Base-by-base conservation (phyloP, 2,113 vertebrate species). In the Thamnaconus septentrionalis region DNA sequence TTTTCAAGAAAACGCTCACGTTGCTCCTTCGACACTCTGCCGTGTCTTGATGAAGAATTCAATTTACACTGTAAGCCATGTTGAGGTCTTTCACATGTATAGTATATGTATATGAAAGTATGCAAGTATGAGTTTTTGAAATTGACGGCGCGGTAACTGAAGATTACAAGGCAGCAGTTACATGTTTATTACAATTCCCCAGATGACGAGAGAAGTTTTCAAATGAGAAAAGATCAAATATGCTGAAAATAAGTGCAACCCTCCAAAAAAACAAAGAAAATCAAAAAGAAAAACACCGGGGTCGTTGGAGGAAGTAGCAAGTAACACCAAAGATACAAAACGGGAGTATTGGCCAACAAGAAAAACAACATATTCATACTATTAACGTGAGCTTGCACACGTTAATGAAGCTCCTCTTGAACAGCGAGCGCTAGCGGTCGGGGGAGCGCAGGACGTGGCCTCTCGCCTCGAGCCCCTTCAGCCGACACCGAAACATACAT, bases 111-210 rank as follows among this genome's bases (percentile, higher is more conserved):
- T 31, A 31, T 31, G 18, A 31, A 31, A 31, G 18, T 31, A 31
- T 31, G 18, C 18, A 31, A 31, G 18, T 8, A 84, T 7, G 59
- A 71, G 61, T 31, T 39, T 55, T 43, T 40, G 55, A 62, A 71
- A 77, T 5, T 11, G 52, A 63, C 50, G 53, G 43, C 58, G 42
- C 56, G 49, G 31, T 74, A 69, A 71, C 58, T 73, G 65, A 74
- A 66, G 61, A 75, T 79, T 76, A 73, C 66, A 78, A 87, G 78
- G 79, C 79, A 84, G 76, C 66, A 45, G 68, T 80, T 84, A 66
- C 64, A 75, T 79, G 79, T 62, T 83, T 61, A 31, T 2, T 31
- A 31, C 18, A 31, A 31, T 31, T 31, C 18, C 18, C 18, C 18
- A 31, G 64, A 41, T 67, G 41, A 8, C 18, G 55, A 69, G 55